These are phyloP conservation scores for Spheniscus humboldti DNA, from an alignment of 2,797 vertebrate genomes.

Conservation along the genomic window DNA sequence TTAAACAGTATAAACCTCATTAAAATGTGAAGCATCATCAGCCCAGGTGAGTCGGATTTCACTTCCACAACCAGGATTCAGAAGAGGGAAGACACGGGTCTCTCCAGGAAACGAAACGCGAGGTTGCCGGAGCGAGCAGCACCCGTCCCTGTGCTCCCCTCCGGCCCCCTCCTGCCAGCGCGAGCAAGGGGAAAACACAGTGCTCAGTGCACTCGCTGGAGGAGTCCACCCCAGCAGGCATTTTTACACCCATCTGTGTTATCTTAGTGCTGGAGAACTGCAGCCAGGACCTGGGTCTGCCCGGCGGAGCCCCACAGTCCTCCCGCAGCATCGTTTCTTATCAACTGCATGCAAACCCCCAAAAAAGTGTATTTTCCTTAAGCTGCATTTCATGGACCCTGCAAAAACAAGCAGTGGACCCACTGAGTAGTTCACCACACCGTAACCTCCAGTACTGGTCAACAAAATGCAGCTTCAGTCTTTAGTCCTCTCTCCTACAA, in stretches of 20 bases:
- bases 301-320: neutral
- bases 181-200: fast-evolving
- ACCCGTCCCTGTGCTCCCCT: neutral
- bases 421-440: neutral
- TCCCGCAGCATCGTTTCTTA: neutral
- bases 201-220: fast-evolving
- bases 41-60: neutral
- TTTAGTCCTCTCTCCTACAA: neutral
- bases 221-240: fast-evolving
- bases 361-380: neutral
- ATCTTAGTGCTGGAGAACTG: neutral
- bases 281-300: neutral
- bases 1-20: fast-evolving
- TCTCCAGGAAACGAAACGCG: fast-evolving
- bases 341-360: no score
- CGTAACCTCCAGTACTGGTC: neutral
- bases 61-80: neutral
- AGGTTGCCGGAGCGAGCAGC: fast-evolving
- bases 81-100: no score
- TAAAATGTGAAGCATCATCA: neutral
- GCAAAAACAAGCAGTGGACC: neutral
- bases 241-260: no score
- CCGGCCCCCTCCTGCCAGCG: fast-evolving
- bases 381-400: neutral
- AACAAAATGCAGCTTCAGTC: neutral